Percentiles rank a stretch among this genome's conserved stretches.
Evolutionary conservation across 2,888 invertebrate species (phyloP).

Genomic region (Chymomyza fuscimana): DNA sequence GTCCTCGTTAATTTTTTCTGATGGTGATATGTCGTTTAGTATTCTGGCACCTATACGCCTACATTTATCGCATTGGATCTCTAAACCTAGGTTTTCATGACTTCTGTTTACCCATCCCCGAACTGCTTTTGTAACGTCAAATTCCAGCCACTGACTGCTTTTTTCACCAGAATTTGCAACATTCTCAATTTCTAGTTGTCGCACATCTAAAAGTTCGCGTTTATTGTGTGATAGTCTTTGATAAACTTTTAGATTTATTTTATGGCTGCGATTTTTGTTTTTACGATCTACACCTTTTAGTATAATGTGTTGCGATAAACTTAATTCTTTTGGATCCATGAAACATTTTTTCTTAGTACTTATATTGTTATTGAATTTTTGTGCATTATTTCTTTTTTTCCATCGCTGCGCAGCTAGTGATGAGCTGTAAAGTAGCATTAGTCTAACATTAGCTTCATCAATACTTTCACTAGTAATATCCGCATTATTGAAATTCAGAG

Average conservation of each 20-base stretch:
- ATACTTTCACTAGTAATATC: conserved; percentile 60
- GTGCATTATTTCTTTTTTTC: neutral
- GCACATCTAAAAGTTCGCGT: conserved; percentile 76
- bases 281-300: conserved; percentile 1
- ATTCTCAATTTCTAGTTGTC: conserved; percentile 75
- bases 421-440: conserved; percentile 74
- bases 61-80: conserved; percentile 82
- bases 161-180: conserved; percentile 59
- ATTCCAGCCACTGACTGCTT: conserved; percentile 82
- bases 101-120: conserved; percentile 80
- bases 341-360: conserved; percentile 22
- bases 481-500: conserved; percentile 47
- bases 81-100: conserved; percentile 81
- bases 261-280: conserved; percentile 34
- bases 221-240: conserved; percentile 63
- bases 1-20: conserved; percentile 6
- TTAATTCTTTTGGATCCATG: neutral
- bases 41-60: conserved; percentile 78
- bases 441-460: conserved; percentile 76
- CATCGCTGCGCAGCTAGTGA: conserved; percentile 42
- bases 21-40: conserved; percentile 60
- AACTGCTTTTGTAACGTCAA: conserved; percentile 82
- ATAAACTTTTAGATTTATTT: conserved; percentile 73
- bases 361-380: neutral
- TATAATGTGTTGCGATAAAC: neutral